A percentile compares a stretch with the other conserved stretches of the same genome.
Evolutionary conservation across 2,888 invertebrate genomes (phyloP).

Genomic region (Sialis lutaria): DNA sequence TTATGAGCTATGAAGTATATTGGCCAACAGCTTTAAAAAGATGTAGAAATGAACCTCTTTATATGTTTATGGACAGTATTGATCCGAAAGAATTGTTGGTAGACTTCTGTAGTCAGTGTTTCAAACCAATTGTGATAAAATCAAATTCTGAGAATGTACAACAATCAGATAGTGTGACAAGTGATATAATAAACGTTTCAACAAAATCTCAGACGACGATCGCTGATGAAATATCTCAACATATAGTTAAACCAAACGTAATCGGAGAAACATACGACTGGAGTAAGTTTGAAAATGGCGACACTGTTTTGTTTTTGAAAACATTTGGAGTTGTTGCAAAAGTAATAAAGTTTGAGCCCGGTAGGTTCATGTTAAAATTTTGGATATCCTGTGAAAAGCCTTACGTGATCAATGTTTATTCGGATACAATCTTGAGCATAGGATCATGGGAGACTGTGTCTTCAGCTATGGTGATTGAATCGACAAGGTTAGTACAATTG

Average conservation of each 20-base stretch:
- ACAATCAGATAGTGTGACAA: too few species aligned
- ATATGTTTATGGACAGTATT: slow-evolving; percentile 19
- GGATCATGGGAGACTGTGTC: slow-evolving; percentile 17
- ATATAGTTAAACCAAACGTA: not conserved
- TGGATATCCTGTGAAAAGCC: slow-evolving; percentile 18
- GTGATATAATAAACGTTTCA: too few species aligned
- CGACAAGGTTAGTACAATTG: slow-evolving; percentile 14
- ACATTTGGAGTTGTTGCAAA: slow-evolving; percentile 16
- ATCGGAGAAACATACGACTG: slow-evolving; percentile 19
- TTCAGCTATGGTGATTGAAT: slow-evolving; percentile 16
- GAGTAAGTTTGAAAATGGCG: slow-evolving; percentile 13
- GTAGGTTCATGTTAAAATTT: slow-evolving; percentile 10
- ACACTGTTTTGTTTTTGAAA: slow-evolving; percentile 12
- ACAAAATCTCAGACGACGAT: not conserved
- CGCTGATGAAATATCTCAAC: not conserved
- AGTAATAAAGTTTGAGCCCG: slow-evolving; percentile 13
- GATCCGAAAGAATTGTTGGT: slow-evolving; percentile 12
- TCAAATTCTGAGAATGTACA: too few species aligned
- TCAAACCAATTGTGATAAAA: too few species aligned
- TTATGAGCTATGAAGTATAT: slow-evolving; percentile 7
- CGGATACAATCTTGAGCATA: slow-evolving; percentile 14
- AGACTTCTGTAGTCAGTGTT: too few species aligned
- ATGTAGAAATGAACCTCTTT: slow-evolving; percentile 19
- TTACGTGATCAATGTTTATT: slow-evolving; percentile 15
- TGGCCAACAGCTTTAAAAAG: slow-evolving; percentile 11